phyloP scores from a whole-genome alignment of 2,888 invertebrate species.

The Neoitamus cyanurus region DNA sequence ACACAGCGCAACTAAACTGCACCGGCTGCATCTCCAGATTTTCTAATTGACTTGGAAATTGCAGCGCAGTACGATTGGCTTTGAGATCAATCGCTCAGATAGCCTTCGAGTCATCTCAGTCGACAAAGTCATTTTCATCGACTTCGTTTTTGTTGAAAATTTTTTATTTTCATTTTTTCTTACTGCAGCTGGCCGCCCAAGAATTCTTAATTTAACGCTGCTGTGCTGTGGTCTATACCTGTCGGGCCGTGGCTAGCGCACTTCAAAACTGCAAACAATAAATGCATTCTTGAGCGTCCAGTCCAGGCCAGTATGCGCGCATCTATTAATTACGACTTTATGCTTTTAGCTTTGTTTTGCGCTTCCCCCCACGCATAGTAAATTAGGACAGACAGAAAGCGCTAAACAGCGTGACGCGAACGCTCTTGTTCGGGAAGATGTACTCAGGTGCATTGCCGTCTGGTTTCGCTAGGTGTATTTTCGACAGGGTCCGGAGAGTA shows the following conservation, averaged over 20 bases:
- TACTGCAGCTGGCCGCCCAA: background rate
- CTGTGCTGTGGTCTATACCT: background rate
- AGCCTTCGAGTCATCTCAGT: slow-evolving; percentile 31
- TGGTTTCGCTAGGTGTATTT: background rate
- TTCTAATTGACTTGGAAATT: slow-evolving; percentile 44
- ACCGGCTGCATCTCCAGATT: slow-evolving; percentile 32
- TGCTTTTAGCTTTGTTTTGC: background rate
- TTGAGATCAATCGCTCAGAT: slow-evolving; percentile 37
- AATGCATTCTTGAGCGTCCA: slow-evolving; percentile 43
- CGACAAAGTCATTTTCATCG: slow-evolving; percentile 30
- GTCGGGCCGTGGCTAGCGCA: background rate
- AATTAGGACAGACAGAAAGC: background rate
- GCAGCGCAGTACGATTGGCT: slow-evolving; percentile 31
- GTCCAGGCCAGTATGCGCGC: slow-evolving; percentile 14
- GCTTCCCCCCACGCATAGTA: background rate
- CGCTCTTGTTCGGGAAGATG: background rate
- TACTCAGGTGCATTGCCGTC: background rate
- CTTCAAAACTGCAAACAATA: slow-evolving; percentile 25
- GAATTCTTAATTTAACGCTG: slow-evolving; percentile 21
- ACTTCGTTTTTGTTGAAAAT: slow-evolving; percentile 30
- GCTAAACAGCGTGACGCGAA: background rate
- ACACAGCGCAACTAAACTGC: background rate
- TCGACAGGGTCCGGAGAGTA: background rate
- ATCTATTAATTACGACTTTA: slow-evolving; percentile 39
- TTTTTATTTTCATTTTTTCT: background rate